These are phyloP conservation scores for Phocoena phocoena DNA, from an alignment of 2,113 vertebrate genomes.

Conservation along the genomic window DNA sequence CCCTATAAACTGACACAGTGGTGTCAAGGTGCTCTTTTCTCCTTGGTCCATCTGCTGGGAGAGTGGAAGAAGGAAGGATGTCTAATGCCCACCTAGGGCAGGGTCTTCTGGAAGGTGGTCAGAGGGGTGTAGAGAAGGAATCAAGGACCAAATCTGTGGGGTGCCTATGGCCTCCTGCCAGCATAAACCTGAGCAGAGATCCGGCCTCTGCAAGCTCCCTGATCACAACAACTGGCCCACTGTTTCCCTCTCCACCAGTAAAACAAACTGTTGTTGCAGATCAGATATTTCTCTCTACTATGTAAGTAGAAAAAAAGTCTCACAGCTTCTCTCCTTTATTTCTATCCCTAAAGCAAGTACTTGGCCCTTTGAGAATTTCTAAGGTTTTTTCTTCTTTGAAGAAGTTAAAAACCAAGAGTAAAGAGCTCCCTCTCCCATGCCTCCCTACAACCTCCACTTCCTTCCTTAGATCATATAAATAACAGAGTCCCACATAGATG, in stretches of 20 bases:
- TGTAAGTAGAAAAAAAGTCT: neutral
- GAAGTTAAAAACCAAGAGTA: constrained; percentile 1
- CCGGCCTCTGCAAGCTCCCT: neutral
- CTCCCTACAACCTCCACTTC: neutral
- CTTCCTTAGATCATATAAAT: neutral
- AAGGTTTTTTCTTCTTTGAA: neutral
- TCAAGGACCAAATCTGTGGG: neutral
- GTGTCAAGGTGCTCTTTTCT: neutral
- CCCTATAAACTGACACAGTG: neutral
- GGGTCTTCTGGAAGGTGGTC: neutral
- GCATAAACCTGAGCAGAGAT: neutral
- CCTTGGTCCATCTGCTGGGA: neutral
- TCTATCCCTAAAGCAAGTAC: constrained; percentile 3
- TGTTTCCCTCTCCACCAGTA: neutral
- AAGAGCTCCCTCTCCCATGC: neutral
- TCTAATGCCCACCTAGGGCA: neutral
- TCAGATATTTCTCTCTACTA: neutral
- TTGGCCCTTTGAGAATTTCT: neutral
- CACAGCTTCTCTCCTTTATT: neutral
- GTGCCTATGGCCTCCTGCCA: neutral
- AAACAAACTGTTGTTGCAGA: neutral
- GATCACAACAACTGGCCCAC: neutral
- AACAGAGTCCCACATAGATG: neutral
- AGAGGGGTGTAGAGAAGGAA: neutral
- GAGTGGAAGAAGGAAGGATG: neutral